Percentiles rank a stretch among this genome's conserved stretches.
Conservation (phyloP, 2,888 invertebrate genomes). For the Frankliniella intonsa region DNA sequence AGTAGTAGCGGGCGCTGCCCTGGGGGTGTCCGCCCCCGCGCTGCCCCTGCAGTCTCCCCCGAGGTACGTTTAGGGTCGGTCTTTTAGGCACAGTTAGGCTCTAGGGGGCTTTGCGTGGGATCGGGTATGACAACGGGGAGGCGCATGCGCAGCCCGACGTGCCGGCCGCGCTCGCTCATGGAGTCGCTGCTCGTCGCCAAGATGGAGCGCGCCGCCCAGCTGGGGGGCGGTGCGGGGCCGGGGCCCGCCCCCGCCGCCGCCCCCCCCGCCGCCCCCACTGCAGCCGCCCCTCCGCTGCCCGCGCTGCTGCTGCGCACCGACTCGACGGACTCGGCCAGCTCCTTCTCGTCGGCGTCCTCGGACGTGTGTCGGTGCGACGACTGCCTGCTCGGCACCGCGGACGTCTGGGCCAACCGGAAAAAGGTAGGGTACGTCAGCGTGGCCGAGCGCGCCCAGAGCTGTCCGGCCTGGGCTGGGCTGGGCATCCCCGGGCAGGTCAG, state of each 20-base stretch:
- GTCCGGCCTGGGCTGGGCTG: not conserved
- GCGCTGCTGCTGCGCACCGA: constrained; percentile 60
- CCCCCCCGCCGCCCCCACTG: constrained; percentile 37
- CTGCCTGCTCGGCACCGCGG: constrained; percentile 75
- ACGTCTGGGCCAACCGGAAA: constrained; percentile 45
- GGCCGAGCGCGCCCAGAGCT: not conserved
- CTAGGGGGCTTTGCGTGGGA: not conserved
- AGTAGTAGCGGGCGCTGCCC: not conserved
- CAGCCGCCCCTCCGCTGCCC: constrained; percentile 35
- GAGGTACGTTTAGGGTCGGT: not conserved
- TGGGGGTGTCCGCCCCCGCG: constrained; percentile 10
- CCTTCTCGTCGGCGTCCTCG: constrained; percentile 58
- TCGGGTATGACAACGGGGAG: not conserved
- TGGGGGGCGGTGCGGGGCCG: constrained; percentile 41
- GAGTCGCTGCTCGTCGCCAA: constrained; percentile 74
- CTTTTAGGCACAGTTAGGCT: not conserved
- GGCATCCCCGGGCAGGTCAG: too few species aligned
- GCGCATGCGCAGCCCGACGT: constrained; percentile 37
- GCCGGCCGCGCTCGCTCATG: constrained; percentile 72
- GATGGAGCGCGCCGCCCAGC: constrained; percentile 63
- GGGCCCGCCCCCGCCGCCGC: constrained; percentile 45
- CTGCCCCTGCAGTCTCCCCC: not conserved
- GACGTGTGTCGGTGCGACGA: constrained; percentile 80
- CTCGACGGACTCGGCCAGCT: constrained; percentile 65
- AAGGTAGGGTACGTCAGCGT: not conserved